These are phyloP conservation scores for Coilia nasus DNA, from an alignment of 2,797 vertebrate species.

Conservation along the genomic window DNA sequence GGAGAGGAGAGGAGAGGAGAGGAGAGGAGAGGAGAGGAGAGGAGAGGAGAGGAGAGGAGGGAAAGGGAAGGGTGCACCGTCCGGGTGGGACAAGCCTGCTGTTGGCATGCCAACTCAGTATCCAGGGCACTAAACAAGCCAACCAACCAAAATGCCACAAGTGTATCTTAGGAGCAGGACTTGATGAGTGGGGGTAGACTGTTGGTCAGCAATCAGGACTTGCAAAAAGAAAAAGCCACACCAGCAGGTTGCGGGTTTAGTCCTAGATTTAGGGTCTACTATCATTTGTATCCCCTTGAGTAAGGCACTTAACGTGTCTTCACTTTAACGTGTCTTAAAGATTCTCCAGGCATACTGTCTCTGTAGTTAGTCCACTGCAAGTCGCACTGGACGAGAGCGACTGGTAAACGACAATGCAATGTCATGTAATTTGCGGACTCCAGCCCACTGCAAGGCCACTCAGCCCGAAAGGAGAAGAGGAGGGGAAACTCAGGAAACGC, in stretches of 20 bases:
- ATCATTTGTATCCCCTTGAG: too few relatives aligned
- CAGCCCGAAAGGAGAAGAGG: background rate
- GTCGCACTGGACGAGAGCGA: too few relatives aligned
- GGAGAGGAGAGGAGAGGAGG: constrained; percentile 58
- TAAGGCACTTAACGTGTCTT: too few relatives aligned
- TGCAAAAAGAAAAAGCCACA: too few relatives aligned
- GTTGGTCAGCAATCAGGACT: too few relatives aligned
- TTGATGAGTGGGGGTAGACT: background rate
- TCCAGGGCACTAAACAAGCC: background rate
- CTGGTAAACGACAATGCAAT: too few relatives aligned
- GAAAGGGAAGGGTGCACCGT: background rate
- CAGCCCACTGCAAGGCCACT: background rate
- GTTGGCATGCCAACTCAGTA: background rate
- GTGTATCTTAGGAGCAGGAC: background rate
- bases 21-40: background rate
- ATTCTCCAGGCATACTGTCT: too few relatives aligned
- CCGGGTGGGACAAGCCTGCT: background rate
- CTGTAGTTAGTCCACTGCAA: too few relatives aligned
- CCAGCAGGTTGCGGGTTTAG: too few relatives aligned
- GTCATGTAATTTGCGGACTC: too few relatives aligned
- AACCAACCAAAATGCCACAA: background rate
- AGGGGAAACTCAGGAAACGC: background rate
- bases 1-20: constrained; percentile 62
- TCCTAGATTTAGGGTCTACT: too few relatives aligned
- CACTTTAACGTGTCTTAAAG: too few relatives aligned